Base-by-base conservation (phyloP, 30 jellyfish, hydroid and myxozoan genomes). In the Hydractinia echinata region DNA sequence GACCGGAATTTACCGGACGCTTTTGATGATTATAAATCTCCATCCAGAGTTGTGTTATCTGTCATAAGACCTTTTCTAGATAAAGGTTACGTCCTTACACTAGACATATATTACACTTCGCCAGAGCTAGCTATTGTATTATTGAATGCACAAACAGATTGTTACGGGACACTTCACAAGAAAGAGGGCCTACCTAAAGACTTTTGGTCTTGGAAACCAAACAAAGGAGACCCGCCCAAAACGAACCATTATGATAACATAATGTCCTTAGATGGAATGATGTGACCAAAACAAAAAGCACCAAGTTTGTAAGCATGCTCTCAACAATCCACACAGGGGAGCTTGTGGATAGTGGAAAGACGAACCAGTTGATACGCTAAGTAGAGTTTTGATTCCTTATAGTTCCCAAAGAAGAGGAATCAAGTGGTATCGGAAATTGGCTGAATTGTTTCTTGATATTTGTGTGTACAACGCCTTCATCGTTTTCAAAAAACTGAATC, bases 141-240 rank as follows among this genome's bases (percentile, higher is more conserved):
- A 9, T 49, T n/a, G 15, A 50, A 73, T 73, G 10, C 20, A 10
- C 10, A 77, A 52, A 77, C 83, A 52, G 85, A 77, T 77, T 77
- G 85, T 77, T 77, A 8, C 44, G 85, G 85, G 7, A 77, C 85
- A 7, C 84, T 77, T 48, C 83, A 84, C 10, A n/a, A 16, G 69
- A 53, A 77, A 55, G 69, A 56, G n/a, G 68, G 68, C 68, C 68
- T 56, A 56, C 68, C 68, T 10, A 9, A 10, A 9, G 68, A 56
- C n/a, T 56, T 56, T 56, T 56, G 68, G 68, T 10, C 10, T 10
- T 77, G 85, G 85, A 15, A 55, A 13, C 85, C 85, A 7, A n/a
- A 7, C 9, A 77, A 55, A 55, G 85, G 84, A 8, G 76, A 77
- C n/a, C 85, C 85, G 8, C 83, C 84, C 53, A 53, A 7, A 55